Base-by-base conservation (phyloP, 2,113 vertebrate genomes). In the Pipra filicauda region DNA sequence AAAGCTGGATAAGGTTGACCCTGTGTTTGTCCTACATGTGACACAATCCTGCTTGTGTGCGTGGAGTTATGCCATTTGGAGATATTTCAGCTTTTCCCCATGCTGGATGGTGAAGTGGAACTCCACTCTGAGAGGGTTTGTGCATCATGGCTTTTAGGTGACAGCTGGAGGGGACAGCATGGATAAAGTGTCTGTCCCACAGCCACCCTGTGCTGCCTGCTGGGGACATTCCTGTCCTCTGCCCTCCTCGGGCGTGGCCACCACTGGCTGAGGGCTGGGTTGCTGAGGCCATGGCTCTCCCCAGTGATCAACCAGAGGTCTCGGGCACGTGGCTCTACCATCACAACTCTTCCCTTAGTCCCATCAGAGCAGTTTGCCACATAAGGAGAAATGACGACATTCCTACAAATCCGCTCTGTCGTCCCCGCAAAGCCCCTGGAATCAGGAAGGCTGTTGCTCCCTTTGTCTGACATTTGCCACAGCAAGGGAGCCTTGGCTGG, bases 1-100 rank as follows among this genome's bases (percentile, higher is more conserved):
- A 6, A 8, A 0, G 1, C 27, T 20, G 71, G 72, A 15, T 5
- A 21, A 11, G 23, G 39, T 5, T 8, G 43, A 49, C 2, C 13
- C 11, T 66, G 5, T 0, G 0, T 48, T 31, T 35, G 33, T 33
- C 67, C 41, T 6, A 5, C 15, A 3, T 0, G 19, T 9, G 73
- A 31, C 44, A 26, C 27, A 44, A 5, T 18, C 37, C 76, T 58
- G 19, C 16, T 59, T 35, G 8, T 19, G 14, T 8, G 18, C 1
- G 33, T 11, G 15, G 1, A 41, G 10, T n/a, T 15, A 2, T 1
- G 8, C 4, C 15, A 6, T 5, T 72, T 11, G 2, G 70, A 43
- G 37, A 7, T 41, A 3, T 21, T 77, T 11, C 51, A 74, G 52
- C 48, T 55, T 31, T 15, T 67, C 57, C 37, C 27, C 4, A 0